These are phyloP conservation scores for Oreotragus oreotragus DNA, from an alignment of 2,113 vertebrate species.

Conservation along the genomic window DNA sequence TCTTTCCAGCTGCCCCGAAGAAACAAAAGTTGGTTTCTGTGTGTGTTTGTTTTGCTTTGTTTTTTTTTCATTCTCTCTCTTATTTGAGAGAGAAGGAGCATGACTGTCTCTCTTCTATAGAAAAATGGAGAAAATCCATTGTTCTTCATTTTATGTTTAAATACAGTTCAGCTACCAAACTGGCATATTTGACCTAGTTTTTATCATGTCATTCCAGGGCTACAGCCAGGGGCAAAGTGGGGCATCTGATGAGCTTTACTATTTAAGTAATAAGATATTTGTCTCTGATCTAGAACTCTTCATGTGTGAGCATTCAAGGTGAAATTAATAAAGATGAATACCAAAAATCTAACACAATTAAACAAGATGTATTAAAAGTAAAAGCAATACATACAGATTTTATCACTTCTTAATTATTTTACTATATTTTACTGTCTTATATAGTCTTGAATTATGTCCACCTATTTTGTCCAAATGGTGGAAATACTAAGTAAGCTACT, in stretches of 20 bases:
- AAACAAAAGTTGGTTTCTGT: background rate
- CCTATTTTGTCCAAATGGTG: background rate
- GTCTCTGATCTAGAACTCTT: background rate
- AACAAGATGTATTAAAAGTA: background rate
- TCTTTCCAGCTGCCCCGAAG: background rate
- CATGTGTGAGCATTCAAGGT: background rate
- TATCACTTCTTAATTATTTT: background rate
- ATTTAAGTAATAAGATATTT: background rate
- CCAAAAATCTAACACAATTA: background rate
- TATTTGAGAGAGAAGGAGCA: background rate
- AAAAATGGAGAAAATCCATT: background rate
- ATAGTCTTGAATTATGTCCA: background rate
- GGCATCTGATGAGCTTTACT: background rate
- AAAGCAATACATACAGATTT: background rate
- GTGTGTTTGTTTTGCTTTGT: too few relatives aligned
- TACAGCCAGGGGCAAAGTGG: background rate
- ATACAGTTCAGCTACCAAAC: rapidly evolving
- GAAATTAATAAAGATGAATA: background rate
- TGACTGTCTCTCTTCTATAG: background rate
- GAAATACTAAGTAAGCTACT: background rate
- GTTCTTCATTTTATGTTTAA: background rate
- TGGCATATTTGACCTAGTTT: background rate
- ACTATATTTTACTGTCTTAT: background rate
- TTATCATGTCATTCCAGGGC: background rate
- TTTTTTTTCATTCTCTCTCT: background rate